phyloP scores from a whole-genome alignment of 64 coral and sea anemone genomes.

The Actinia equina region DNA sequence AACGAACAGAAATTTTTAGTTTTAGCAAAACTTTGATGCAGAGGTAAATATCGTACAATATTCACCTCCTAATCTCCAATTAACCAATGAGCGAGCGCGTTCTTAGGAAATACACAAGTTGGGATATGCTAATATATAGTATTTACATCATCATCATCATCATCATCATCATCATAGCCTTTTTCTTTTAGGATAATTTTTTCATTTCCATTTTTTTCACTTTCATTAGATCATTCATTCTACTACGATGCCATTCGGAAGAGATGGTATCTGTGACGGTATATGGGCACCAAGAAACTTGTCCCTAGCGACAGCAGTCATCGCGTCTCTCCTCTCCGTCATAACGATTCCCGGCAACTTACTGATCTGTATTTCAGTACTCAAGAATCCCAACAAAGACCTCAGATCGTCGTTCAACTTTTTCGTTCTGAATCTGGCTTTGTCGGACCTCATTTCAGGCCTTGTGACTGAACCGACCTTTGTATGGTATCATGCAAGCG shows the following conservation, averaged over 20 bases:
- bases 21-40: too few species aligned
- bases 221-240: neutral
- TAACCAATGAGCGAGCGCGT: too few species aligned
- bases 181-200: neutral
- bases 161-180: too few species aligned
- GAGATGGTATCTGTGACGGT: slow-evolving; percentile 37
- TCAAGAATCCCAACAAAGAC: slow-evolving; percentile 63
- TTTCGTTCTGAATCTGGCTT: slow-evolving; percentile 75
- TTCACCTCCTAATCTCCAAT: too few species aligned
- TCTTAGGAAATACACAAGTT: too few species aligned
- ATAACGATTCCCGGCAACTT: slow-evolving; percentile 75
- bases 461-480: slow-evolving; percentile 75
- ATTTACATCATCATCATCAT: too few species aligned
- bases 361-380: slow-evolving; percentile 63
- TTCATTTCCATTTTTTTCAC: neutral
- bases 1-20: too few species aligned
- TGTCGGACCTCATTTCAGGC: slow-evolving; percentile 63
- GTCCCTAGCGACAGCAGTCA: slow-evolving; percentile 58
- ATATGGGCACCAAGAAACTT: slow-evolving; percentile 42
- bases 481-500: slow-evolving; percentile 67
- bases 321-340: slow-evolving; percentile 54
- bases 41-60: too few species aligned
- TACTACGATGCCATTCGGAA: slow-evolving; percentile 51
- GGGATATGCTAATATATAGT: too few species aligned
- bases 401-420: slow-evolving; percentile 80